Percentiles rank a stretch among this genome's conserved stretches.
phyloP scores from a whole-genome alignment of 1,140 invertebrate genomes.

The Solenopsis invicta region DNA sequence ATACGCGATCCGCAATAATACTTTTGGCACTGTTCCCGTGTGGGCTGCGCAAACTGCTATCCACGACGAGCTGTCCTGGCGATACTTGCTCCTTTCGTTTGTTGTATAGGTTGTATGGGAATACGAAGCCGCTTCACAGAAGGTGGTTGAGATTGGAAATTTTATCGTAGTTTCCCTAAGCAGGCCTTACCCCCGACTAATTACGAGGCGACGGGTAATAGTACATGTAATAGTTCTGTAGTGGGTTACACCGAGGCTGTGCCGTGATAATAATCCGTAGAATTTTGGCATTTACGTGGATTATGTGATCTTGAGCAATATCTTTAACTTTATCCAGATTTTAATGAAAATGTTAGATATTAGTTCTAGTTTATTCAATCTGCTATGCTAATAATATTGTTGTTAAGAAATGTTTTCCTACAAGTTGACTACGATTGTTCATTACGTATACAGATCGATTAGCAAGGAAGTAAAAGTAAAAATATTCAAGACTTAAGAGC shows the following conservation, averaged over 20 bases:
- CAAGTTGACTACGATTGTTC: not conserved
- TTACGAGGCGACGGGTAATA: constrained; percentile 63
- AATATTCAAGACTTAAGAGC: not conserved
- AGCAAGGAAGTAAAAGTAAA: not conserved
- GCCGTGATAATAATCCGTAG: not conserved
- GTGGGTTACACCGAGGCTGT: constrained; percentile 44
- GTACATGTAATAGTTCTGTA: constrained; percentile 57
- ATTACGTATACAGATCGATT: not conserved
- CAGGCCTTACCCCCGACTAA: constrained; percentile 70
- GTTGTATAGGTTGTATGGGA: too few relatives aligned
- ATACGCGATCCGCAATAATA: constrained; percentile 67
- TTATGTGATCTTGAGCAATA: not conserved
- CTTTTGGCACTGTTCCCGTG: constrained; percentile 73
- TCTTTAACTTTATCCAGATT: not conserved
- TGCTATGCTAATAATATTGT: not conserved
- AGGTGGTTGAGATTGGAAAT: constrained; percentile 52
- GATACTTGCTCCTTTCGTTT: constrained; percentile 20
- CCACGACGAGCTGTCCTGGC: not conserved
- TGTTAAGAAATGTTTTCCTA: not conserved
- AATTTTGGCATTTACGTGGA: constrained; percentile 9
- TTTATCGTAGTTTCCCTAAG: constrained; percentile 65
- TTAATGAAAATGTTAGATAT: not conserved
- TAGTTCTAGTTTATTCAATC: not conserved
- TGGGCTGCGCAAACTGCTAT: not conserved
- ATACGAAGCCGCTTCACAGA: not conserved